Conservation (phyloP, 2,888 invertebrate species). For the Rhorus exstirpatorius region DNA sequence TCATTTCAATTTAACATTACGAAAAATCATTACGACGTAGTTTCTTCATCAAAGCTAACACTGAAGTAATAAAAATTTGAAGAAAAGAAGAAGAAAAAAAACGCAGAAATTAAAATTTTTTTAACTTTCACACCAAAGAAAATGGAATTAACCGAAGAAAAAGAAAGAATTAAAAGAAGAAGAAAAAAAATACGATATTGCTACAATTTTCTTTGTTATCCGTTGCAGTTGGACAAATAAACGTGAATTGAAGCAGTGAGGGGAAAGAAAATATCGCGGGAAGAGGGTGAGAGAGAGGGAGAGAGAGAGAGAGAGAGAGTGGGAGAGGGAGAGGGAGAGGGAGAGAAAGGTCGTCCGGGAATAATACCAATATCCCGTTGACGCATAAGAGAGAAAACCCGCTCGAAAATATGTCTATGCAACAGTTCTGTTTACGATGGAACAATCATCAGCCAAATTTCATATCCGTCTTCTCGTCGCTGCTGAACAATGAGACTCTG, state of each 20-base stretch:
- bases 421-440: constrained; percentile 95
- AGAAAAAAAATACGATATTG: constrained; percentile 22
- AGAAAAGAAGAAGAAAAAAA: neutral
- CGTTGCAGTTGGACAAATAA: constrained; percentile 62
- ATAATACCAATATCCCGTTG: constrained; percentile 42
- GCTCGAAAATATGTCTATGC: constrained; percentile 88
- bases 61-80: too few relatives aligned
- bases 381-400: constrained; percentile 23
- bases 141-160: constrained; percentile 8
- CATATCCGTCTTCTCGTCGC: constrained; percentile 94
- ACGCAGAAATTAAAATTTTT: neutral
- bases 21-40: too few relatives aligned
- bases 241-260: constrained; percentile 52
- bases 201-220: constrained; percentile 45
- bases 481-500: constrained; percentile 93
- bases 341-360: constrained; percentile 17
- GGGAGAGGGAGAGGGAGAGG: constrained; percentile 1
- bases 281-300: constrained; percentile 5
- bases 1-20: too few relatives aligned
- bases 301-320: neutral
- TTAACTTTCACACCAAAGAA: neutral
- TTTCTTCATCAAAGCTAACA: too few relatives aligned
- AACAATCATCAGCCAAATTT: constrained; percentile 98
- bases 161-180: neutral
- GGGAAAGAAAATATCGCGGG: constrained; percentile 37